Evolutionary conservation across 2,113 vertebrate species (phyloP), one percentile per base, ranked within the genome.

Genomic region (Rhea americana): DNA sequence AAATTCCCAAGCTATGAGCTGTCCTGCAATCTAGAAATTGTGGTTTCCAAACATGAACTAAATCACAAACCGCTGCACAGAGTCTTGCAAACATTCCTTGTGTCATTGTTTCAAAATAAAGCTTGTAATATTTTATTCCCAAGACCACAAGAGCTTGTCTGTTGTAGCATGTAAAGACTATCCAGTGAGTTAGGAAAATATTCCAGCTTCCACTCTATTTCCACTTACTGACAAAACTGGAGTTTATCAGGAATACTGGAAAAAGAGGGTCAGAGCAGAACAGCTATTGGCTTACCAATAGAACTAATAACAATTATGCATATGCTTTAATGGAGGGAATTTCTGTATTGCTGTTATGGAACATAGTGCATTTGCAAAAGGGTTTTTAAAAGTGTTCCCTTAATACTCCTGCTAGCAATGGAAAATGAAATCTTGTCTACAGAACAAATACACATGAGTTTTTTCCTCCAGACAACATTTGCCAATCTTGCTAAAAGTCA

Each of bases 71-170:
- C 93, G 68, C 97, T 95, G 96, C 92, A 91, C 87, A 97, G 91
- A 96, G 82, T 97, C 95, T 75, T 94, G 93, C 84, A 80, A 95
- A 87, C 94, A 94, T 91, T 96, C 82, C 89, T 92, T 94, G 78
- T 94, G 90, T 96, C 94, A 96, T 96, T 87, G 84, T 97, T 97
- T 97, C 92, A 97, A 97, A 97, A 97, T 90, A 97, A 97, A 97
- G 91, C 87, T 94, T 87, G 96, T 96, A 96, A 96, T 95, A 96
- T 89, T 96, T 96, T 96, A 96, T 97, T 97, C 83, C 76, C 75
- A 92, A 37, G 30, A 92, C 96, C 96, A 87, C 93, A 97, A 94
- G 55, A 71, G 28, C 85, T 95, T 93, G 91, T 96, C 95, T 95
- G 85, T 94, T 89, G 65, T 85, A 93, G 78, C 65, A 91, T 92